Percentiles rank a stretch among this genome's conserved stretches.
Evolutionary conservation across 2,113 vertebrate species (phyloP).

Genomic region (Cyanistes caeruleus): DNA sequence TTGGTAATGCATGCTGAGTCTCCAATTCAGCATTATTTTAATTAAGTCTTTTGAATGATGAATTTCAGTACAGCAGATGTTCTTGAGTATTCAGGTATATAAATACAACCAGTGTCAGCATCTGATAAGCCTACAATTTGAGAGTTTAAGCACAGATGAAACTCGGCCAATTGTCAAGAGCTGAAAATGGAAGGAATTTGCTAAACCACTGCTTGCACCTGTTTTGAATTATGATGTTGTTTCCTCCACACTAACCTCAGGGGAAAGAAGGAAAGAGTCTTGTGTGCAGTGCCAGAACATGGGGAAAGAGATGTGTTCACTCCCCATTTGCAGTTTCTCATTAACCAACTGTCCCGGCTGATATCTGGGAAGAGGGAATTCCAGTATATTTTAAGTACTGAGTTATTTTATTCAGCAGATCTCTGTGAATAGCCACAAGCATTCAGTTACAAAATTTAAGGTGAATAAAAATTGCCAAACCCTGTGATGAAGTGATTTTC

Average conservation of each 20-base stretch:
- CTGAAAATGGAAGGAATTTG: conserved; percentile 34
- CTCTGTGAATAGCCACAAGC: neutral
- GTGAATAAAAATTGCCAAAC: neutral
- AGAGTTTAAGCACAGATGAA: conserved; percentile 32
- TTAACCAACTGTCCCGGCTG: neutral
- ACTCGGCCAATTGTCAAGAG: conserved; percentile 20
- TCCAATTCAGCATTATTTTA: conserved; percentile 63
- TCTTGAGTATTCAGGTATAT: conserved; percentile 67
- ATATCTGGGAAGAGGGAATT: neutral
- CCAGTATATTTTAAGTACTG: neutral
- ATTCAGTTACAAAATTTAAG: neutral
- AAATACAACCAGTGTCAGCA: conserved; percentile 34
- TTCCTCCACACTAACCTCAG: neutral
- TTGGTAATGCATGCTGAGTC: conserved; percentile 50
- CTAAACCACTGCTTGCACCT: conserved; percentile 24
- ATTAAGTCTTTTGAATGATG: conserved; percentile 63
- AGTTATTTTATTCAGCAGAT: neutral
- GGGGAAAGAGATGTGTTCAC: neutral
- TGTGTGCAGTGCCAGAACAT: neutral
- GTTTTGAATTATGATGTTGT: conserved; percentile 34
- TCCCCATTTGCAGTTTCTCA: neutral
- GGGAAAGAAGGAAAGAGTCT: neutral
- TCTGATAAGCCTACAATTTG: conserved; percentile 44
- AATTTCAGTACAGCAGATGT: conserved; percentile 66
- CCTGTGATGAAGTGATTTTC: neutral